A percentile compares a stretch with the other conserved stretches of the same genome.
Conservation (phyloP, 2,797 vertebrate genomes). For the Eulemur coronatus region DNA sequence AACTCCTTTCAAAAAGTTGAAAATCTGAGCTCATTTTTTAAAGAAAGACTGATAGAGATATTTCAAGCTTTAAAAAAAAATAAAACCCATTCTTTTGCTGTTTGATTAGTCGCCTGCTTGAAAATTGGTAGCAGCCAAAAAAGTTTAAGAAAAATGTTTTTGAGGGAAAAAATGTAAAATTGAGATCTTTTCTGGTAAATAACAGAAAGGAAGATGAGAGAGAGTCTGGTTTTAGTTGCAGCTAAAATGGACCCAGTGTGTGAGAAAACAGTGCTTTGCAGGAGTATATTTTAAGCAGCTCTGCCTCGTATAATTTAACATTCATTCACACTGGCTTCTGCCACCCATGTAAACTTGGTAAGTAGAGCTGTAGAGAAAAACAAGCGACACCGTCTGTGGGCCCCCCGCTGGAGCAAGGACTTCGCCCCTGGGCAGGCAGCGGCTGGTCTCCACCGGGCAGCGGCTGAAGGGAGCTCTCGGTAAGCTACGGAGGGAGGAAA, state of each 20-base stretch:
- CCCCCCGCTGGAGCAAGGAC: background rate
- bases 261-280: background rate
- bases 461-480: background rate
- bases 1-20: background rate
- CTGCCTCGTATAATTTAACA: background rate
- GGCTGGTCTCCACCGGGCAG: background rate
- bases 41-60: background rate
- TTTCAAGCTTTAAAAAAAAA: background rate
- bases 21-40: background rate
- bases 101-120: background rate
- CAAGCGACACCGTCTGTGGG: rapidly evolving
- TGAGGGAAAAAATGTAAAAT: background rate
- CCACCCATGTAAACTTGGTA: background rate
- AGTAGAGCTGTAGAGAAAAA: background rate
- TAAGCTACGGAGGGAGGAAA: background rate
- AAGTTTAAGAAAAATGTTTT: background rate
- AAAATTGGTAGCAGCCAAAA: background rate
- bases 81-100: rapidly evolving
- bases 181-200: background rate
- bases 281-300: background rate
- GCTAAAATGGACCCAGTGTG: background rate
- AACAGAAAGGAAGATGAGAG: background rate
- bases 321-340: background rate
- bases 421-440: background rate
- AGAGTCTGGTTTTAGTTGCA: background rate